Base-by-base conservation (phyloP, 2,888 invertebrate species). In the Carpatolechia fugitivella region DNA sequence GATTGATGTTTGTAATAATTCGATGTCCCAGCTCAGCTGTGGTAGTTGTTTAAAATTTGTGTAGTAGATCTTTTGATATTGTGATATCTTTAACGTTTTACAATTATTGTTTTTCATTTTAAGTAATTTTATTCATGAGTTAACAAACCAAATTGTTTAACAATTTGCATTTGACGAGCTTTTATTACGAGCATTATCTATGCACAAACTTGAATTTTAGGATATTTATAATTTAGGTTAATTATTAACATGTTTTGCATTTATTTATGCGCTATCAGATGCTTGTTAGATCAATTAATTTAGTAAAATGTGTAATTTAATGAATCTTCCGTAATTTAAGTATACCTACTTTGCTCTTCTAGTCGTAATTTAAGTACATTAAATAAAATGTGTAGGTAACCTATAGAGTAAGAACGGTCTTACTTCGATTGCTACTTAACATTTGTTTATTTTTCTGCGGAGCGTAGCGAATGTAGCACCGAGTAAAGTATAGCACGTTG, bases 221-320 rank as follows among this genome's bases (percentile, higher is more conserved):
- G 66, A 64, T 62, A 30, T 54, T 63, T 62, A 57, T 62, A 18
- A 62, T 57, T 63, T 65, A 62, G 58, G 63, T 57, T 60, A 61
- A 56, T 62, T 70, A 65, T 70, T 65, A 61, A 66, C 66, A 59
- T 62, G 76, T 68, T 73, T 80, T 81, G 81, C 82, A 80, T 81
- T 81, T 82, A 80, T 66, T 52, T 29, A 60, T 58, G 64, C 61
- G 56, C 64, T 49, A 24, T 58, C 24, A 24, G 6, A 24, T 60
- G 55, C 56, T 56, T 61, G 47, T 41, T 56, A 44, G 29, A 29
- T 56, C 41, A 13, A 18, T 41, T 41, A 41, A 56, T 58, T 61
- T 58, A 56, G 52, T 3, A 46, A 49, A 44, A 56, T 51, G 53
- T 58, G 49, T 48, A 52, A 52, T 60, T 52, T 56, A 40, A 48